These are phyloP conservation scores for Drosophila limbata DNA, from an alignment of 2,888 invertebrate genomes.

Conservation along the genomic window DNA sequence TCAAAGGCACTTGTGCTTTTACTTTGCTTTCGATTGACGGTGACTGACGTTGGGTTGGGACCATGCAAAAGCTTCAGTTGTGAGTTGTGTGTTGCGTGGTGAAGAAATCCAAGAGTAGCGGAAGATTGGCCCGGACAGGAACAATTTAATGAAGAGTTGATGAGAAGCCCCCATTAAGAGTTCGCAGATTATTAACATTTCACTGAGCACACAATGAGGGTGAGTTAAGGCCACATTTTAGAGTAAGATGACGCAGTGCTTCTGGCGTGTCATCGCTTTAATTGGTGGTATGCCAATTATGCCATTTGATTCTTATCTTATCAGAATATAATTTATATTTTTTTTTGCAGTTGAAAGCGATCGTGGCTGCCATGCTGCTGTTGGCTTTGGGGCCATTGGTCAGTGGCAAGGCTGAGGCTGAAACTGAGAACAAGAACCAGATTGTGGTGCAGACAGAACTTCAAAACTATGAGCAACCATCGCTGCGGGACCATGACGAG, in stretches of 20 bases:
- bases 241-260: conserved; percentile 15
- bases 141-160: background rate
- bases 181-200: conserved; percentile 8
- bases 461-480: conserved; percentile 78
- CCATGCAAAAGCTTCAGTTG: conserved; percentile 16
- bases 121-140: conserved; percentile 1
- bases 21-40: conserved; percentile 3
- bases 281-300: conserved; percentile 34
- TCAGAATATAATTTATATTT: conserved; percentile 6
- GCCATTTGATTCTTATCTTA: conserved; percentile 30
- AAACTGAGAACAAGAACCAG: conserved; percentile 40
- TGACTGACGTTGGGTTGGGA: conserved; percentile 10
- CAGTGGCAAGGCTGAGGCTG: conserved; percentile 7
- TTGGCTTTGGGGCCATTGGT: conserved; percentile 17
- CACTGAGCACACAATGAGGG: conserved; percentile 37
- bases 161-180: background rate
- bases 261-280: conserved; percentile 13
- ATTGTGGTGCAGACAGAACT: conserved; percentile 78
- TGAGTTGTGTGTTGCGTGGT: background rate
- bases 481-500: conserved; percentile 74
- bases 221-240: conserved; percentile 27
- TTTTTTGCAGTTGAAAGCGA: conserved; percentile 5
- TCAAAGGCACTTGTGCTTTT: conserved; percentile 14
- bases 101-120: conserved; percentile 9
- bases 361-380: conserved; percentile 27